Conservation (phyloP, 2,797 vertebrate species). For the Sebastes itinus region DNA sequence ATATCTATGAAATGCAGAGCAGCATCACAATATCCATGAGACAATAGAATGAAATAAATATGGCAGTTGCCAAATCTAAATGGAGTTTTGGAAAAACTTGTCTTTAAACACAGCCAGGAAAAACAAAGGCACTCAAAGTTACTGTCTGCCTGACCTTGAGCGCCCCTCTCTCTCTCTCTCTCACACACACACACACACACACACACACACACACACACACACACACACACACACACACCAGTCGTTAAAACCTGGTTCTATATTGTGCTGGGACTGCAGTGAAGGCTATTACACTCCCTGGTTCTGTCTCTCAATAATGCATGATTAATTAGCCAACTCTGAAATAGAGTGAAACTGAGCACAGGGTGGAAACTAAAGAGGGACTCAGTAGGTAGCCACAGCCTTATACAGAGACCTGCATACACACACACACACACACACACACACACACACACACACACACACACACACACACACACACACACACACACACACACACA, state of each 20-base stretch:
- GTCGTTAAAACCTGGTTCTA: conserved; percentile 55
- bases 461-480: neutral
- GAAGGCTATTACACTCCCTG: conserved; percentile 75
- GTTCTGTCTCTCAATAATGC: conserved; percentile 83
- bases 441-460: conserved; percentile 1
- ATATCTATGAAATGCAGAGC: neutral
- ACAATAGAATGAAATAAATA: neutral
- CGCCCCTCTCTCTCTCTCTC: neutral
- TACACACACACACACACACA: conserved; percentile 16
- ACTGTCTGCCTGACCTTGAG: conserved; percentile 65
- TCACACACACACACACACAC: conserved; percentile 23
- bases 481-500: conserved; percentile 3
- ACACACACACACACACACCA: conserved; percentile 20
- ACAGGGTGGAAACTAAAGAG: conserved; percentile 78
- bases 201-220: conserved; percentile 23
- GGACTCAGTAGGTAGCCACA: conserved; percentile 42
- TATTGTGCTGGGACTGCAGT: conserved; percentile 68
- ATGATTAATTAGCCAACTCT: conserved; percentile 84
- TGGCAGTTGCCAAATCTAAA: neutral
- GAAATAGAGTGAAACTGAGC: conserved; percentile 83
- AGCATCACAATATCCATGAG: neutral
- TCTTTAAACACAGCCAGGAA: conserved; percentile 14
- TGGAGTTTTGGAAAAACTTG: neutral
- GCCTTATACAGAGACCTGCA: conserved; percentile 25
- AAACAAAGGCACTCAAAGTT: conserved; percentile 40